Evolutionary conservation across 2,888 invertebrate genomes (phyloP).

Genomic region (Agriopis leucophaearia): DNA sequence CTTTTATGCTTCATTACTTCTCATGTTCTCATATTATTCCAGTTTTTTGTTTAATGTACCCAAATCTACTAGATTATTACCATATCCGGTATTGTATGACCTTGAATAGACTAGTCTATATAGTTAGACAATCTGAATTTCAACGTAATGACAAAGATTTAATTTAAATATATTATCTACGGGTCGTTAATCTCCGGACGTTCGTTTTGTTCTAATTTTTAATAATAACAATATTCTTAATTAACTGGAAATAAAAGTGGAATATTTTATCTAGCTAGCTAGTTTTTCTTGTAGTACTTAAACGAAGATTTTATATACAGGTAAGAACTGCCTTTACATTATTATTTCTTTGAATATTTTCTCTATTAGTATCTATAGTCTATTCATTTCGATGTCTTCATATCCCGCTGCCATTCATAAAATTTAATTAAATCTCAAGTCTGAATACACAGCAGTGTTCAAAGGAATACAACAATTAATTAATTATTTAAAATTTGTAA

Average conservation of each 20-base stretch:
- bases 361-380: not conserved
- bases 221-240: no score
- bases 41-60: not conserved
- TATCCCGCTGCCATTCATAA: not conserved
- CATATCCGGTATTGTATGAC: conserved; percentile 18
- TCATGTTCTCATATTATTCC: not conserved
- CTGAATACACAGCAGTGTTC: not conserved
- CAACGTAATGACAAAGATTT: not conserved
- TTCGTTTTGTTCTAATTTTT: not conserved
- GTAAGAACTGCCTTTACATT: not conserved
- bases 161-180: not conserved
- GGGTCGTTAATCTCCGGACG: conserved; percentile 13
- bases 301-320: not conserved
- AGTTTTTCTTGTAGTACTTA: not conserved
- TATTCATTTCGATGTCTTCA: not conserved
- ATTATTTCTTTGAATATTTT: not conserved
- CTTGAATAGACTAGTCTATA: conserved; percentile 1
- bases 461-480: not conserved
- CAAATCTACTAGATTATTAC: conserved; percentile 16
- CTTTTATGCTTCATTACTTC: not conserved
- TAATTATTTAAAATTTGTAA: not conserved
- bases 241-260: no score
- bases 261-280: no score
- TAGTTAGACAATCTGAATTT: not conserved
- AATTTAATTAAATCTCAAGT: not conserved